Base-by-base conservation (phyloP, 2,113 vertebrate species). In the Polypterus bichir region DNA sequence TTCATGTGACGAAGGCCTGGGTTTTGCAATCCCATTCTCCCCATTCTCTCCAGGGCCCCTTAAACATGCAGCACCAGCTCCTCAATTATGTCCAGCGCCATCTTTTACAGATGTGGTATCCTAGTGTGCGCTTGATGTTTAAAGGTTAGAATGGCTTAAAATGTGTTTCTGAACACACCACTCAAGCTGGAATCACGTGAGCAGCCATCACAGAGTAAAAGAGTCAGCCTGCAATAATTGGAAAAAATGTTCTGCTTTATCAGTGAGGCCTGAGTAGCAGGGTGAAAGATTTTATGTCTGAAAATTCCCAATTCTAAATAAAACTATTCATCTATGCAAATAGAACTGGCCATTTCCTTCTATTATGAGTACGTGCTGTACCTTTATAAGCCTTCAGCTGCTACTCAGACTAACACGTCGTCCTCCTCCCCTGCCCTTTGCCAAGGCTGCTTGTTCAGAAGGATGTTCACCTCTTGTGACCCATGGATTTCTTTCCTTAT, bases 71-170 rank as follows among this genome's bases (percentile, higher is more conserved):
- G 88, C 89, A 91, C 83, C 90, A 86, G 83, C 81, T 83, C 76
- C 77, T 84, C 89, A 85, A 88, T 86, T 90, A 89, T 92, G 88
- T 90, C 89, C 91, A 93, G 91, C 89, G 91, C 88, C 90, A 89
- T 90, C 82, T 83, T 91, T 27, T 86, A 83, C 75, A 90, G 82
- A 73, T 83, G 84, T 90, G 79, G 88, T 85, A 74, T 88, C 83
- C 82, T 84, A 80, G 66, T 72, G 75, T 77, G 70, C 74, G 77
- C 83, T 46, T 48, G 1, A 11, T 53, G 57, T 82, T 79, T 76
- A 77, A 54, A 79, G 69, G 76, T 79, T 74, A 78, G 76, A 57
- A 79, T 74, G 72, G 79, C 77, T 74, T 66, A 70, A 77, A 70
- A 27, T 27, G 27, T 27, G 27, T 27, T 27, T 27, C 27, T 27